Evolutionary conservation across 2,888 invertebrate species (phyloP).

Genomic region (Caenorhabditis macrosperma): DNA sequence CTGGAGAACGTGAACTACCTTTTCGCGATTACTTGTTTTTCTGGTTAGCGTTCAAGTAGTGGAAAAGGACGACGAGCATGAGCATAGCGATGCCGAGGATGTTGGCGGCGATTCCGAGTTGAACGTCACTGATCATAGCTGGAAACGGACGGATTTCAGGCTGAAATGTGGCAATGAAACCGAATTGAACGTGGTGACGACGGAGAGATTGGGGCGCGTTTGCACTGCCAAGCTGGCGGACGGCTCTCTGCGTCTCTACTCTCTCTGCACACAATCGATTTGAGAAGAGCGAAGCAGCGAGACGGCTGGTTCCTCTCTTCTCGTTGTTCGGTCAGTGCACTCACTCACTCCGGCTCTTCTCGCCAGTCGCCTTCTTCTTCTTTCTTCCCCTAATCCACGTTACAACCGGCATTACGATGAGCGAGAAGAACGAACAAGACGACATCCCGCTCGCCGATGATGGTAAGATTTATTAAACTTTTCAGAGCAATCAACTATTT

Average conservation of each 20-base stretch:
- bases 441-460: conserved; percentile 79
- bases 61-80: conserved; percentile 78
- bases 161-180: background rate
- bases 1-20: background rate
- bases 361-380: background rate
- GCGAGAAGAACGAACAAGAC: conserved; percentile 57
- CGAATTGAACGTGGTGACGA: conserved; percentile 16
- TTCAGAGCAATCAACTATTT: background rate
- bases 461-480: conserved; percentile 64
- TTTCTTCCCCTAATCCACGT: conserved; percentile 10
- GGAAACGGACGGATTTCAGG: conserved; percentile 16
- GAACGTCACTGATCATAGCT: conserved; percentile 79
- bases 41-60: conserved; percentile 78
- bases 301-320: background rate
- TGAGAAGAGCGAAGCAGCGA: background rate
- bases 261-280: conserved; percentile 41
- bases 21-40: conserved; percentile 49
- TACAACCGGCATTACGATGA: conserved; percentile 37
- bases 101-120: conserved; percentile 79
- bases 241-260: conserved; percentile 42
- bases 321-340: conserved; percentile 1
- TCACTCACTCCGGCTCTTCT: background rate
- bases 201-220: conserved; percentile 31
- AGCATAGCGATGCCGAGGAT: conserved; percentile 79
- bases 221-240: conserved; percentile 52